These are phyloP conservation scores for Tetraodon nigroviridis DNA, from an alignment of 2,113 vertebrate species.

Conservation along the genomic window DNA sequence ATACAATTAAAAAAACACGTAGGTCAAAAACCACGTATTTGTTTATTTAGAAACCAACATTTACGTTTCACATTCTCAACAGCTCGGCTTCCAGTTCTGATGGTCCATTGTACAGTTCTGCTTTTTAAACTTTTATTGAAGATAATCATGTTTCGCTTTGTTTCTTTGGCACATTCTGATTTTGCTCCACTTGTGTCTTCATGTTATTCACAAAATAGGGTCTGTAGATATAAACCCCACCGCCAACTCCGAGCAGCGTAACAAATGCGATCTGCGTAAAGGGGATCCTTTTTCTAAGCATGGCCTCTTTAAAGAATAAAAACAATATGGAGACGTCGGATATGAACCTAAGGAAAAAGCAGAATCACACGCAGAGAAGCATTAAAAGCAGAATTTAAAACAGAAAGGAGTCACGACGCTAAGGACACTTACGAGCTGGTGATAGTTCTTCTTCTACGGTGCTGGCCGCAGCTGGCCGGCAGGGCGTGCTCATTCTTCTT, in stretches of 20 bases:
- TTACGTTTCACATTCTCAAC: no score
- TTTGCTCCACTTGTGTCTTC: conserved; percentile 35
- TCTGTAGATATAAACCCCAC: conserved; percentile 86
- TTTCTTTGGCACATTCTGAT: conserved; percentile 34
- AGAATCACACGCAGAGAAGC: not conserved
- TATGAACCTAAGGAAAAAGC: conserved; percentile 35
- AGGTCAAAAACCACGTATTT: no score
- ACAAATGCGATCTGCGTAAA: conserved; percentile 72
- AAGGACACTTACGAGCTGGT: not conserved
- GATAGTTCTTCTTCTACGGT: conserved; percentile 32
- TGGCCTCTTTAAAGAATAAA: conserved; percentile 21
- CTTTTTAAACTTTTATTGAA: not conserved
- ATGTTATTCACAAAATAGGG: conserved; percentile 70
- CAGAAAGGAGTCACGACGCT: not conserved
- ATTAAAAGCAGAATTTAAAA: not conserved
- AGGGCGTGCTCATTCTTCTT: no score
- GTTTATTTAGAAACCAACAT: no score
- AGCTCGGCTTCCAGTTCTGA: conserved; percentile 3
- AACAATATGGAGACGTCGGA: conserved; percentile 1
- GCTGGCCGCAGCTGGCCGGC: accelerated
- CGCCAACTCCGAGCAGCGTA: conserved; percentile 74
- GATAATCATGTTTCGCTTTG: conserved; percentile 9
- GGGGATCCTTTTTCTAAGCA: conserved; percentile 72
- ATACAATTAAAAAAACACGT: no score
- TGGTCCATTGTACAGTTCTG: not conserved